Evolutionary conservation across 1,140 invertebrate genomes (phyloP).

Genomic region (Microplitis demolitor): DNA sequence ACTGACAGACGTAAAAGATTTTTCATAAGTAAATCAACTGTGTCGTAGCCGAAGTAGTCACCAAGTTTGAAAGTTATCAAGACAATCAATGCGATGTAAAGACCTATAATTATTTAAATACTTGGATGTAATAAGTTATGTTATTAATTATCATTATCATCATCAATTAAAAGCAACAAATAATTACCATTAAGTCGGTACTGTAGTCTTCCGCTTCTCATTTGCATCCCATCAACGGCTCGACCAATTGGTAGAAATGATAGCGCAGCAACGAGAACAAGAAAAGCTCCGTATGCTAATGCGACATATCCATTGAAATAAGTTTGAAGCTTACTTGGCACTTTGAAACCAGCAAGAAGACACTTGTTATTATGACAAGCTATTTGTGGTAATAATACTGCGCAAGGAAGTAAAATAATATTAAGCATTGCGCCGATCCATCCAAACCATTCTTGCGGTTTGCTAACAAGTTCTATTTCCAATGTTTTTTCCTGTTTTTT

Average conservation of each 20-base stretch:
- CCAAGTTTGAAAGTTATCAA: slow-evolving; percentile 42
- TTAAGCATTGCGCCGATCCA: slow-evolving; percentile 48
- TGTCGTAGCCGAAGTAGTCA: slow-evolving; percentile 54
- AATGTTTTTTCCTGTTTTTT: slow-evolving; percentile 20
- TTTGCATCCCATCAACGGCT: slow-evolving; percentile 46
- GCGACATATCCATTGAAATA: slow-evolving; percentile 45
- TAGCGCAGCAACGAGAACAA: slow-evolving; percentile 38
- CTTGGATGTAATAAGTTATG: too few relatives aligned
- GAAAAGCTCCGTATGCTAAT: slow-evolving; percentile 40
- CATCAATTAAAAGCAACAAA: slow-evolving; percentile 25
- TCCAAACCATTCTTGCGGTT: slow-evolving; percentile 56
- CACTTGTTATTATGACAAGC: slow-evolving; percentile 47
- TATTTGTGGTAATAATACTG: slow-evolving; percentile 45
- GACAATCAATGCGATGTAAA: slow-evolving; percentile 37
- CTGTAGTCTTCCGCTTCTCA: slow-evolving; percentile 46
- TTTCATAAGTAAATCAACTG: slow-evolving; percentile 56
- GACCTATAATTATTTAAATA: too few relatives aligned
- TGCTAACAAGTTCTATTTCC: slow-evolving; percentile 44
- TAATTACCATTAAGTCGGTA: slow-evolving; percentile 57
- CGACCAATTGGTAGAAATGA: slow-evolving; percentile 51
- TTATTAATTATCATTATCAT: too few relatives aligned
- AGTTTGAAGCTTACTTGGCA: slow-evolving; percentile 39
- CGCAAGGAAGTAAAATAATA: slow-evolving; percentile 36
- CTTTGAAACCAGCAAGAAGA: slow-evolving; percentile 32
- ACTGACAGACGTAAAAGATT: slow-evolving; percentile 64